phyloP scores from a whole-genome alignment of 2,888 invertebrate species.

The Netelia inedita region DNA sequence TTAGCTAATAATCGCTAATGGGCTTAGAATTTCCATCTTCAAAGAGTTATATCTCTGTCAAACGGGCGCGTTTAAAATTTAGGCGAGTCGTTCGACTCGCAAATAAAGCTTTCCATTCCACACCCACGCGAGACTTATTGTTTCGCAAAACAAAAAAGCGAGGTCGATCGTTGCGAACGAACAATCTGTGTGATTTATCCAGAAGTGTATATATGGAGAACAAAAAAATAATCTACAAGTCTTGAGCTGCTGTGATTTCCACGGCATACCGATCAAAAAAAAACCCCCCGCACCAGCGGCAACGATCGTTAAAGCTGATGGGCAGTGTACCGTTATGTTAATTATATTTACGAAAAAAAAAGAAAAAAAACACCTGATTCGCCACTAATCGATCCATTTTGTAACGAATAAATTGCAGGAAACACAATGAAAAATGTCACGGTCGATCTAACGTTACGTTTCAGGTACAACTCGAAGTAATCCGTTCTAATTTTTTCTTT shows the following conservation, averaged over 20 bases:
- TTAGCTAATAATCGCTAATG: no score
- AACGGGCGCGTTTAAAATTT: neutral
- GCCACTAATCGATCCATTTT: constrained; percentile 75
- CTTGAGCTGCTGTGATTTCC: constrained; percentile 77
- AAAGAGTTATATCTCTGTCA: neutral
- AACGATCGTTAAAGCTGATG: constrained; percentile 56
- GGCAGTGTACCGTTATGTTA: constrained; percentile 42
- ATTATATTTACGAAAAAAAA: constrained; percentile 11
- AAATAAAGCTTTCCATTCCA: neutral
- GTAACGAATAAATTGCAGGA: constrained; percentile 80
- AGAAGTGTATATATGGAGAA: constrained; percentile 50
- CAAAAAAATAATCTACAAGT: constrained; percentile 42
- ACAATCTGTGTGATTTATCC: constrained; percentile 68
- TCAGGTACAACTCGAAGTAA: constrained; percentile 83
- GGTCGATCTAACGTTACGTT: constrained; percentile 83
- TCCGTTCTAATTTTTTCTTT: constrained; percentile 63
- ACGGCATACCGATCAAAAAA: constrained; percentile 69
- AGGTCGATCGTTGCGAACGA: constrained; percentile 14
- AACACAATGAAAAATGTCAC: constrained; percentile 75
- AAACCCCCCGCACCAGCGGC: constrained; percentile 55
- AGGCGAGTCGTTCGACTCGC: no score
- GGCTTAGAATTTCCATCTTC: neutral
- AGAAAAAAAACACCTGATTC: constrained; percentile 47
- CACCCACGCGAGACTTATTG: neutral
- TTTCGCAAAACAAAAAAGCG: neutral